Conservation (phyloP, 1,140 invertebrate genomes). For the Antheraea pernyi region DNA sequence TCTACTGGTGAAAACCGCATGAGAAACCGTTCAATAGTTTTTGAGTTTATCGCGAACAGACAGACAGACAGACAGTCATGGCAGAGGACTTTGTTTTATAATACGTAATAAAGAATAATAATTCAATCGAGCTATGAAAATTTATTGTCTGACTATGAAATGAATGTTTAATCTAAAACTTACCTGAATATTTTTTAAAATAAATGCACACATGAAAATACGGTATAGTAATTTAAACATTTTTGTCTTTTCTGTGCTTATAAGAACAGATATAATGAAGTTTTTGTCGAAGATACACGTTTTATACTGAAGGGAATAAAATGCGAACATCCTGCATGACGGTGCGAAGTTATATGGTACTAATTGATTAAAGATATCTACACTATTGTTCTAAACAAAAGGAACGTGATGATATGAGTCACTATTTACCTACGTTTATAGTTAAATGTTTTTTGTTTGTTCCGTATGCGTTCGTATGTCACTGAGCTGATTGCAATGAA, state of each 20-base stretch:
- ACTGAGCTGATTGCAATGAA: too few species aligned
- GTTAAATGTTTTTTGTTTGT: too few species aligned
- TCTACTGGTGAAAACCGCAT: too few species aligned
- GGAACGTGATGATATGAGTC: background rate
- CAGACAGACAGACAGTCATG: too few species aligned
- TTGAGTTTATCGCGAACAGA: too few species aligned
- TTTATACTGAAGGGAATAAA: background rate
- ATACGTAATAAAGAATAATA: too few species aligned
- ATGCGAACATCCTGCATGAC: conserved; percentile 23
- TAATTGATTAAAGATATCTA: background rate
- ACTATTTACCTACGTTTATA: background rate
- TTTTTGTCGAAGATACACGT: background rate
- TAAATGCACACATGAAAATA: background rate
- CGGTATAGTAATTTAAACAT: background rate
- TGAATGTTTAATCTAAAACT: background rate
- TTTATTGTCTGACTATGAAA: too few species aligned
- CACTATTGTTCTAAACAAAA: background rate
- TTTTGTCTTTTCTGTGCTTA: background rate
- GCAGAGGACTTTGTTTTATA: too few species aligned
- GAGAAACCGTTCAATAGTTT: too few species aligned
- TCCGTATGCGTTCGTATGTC: too few species aligned
- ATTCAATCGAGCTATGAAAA: too few species aligned
- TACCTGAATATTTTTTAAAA: background rate
- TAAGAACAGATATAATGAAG: background rate
- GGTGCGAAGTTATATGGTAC: background rate